Percentiles rank a stretch among this genome's conserved stretches.
Conservation (phyloP, 2,113 vertebrate species). For the Osmerus eperlanus region DNA sequence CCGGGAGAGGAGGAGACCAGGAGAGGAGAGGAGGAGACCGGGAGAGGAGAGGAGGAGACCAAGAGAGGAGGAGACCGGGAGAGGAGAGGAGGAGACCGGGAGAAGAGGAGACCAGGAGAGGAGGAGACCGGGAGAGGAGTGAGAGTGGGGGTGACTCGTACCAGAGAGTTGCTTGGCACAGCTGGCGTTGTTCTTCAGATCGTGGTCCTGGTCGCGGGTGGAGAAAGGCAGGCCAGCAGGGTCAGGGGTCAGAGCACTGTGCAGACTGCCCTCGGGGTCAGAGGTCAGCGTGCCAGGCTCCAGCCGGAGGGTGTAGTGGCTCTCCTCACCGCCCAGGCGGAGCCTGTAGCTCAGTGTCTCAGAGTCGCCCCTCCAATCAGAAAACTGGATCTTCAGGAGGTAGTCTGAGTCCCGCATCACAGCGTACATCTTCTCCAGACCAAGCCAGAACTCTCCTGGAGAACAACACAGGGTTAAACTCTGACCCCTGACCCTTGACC, state of each 20-base stretch:
- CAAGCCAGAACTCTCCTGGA: conserved; percentile 94
- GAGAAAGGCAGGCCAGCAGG: conserved; percentile 84
- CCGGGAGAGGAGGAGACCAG: too few species aligned
- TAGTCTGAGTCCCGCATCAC: conserved; percentile 72
- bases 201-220: conserved; percentile 88
- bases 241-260: conserved; percentile 70
- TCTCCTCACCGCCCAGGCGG: conserved; percentile 78
- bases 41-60: too few species aligned
- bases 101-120: conserved; percentile 63
- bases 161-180: conserved; percentile 94
- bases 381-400: conserved; percentile 78
- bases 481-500: too few species aligned
- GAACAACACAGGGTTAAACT: neutral
- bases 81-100: conserved; percentile 4
- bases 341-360: conserved; percentile 74
- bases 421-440: conserved; percentile 83
- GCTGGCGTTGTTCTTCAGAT: conserved; percentile 81
- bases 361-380: conserved; percentile 82
- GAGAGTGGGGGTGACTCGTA: conserved; percentile 43
- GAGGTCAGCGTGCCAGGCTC: conserved; percentile 31
- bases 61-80: too few species aligned
- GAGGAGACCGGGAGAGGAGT: neutral
- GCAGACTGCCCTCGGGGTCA: conserved; percentile 68
- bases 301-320: conserved; percentile 80
- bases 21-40: too few species aligned